Conservation (phyloP, 2,888 invertebrate genomes). For the Rhagonycha lutea region DNA sequence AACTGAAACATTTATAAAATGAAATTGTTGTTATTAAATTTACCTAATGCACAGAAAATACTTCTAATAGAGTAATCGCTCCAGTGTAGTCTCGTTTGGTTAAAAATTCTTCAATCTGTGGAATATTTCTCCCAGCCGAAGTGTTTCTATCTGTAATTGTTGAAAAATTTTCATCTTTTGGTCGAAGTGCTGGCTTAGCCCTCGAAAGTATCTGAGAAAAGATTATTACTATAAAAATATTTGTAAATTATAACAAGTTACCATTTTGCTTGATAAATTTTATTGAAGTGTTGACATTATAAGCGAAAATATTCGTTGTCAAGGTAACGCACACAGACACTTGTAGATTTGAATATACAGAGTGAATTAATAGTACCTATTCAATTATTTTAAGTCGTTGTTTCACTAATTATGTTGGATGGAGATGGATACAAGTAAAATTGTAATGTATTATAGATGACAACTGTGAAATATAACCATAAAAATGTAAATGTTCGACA, state of each 20-base stretch:
- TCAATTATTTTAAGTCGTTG: too few species aligned
- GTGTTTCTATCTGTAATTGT: conserved; percentile 35
- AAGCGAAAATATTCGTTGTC: not conserved
- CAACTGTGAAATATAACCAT: too few species aligned
- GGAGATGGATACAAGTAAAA: too few species aligned
- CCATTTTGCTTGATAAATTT: conserved; percentile 7
- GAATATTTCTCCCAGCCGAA: conserved; percentile 59
- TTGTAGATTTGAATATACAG: not conserved
- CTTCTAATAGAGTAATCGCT: conserved; percentile 90
- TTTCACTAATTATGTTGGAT: too few species aligned
- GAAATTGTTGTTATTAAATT: not conserved
- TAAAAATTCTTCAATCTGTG: conserved; percentile 89
- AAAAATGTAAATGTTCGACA: too few species aligned
- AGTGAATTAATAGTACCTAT: too few species aligned
- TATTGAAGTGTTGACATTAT: not conserved
- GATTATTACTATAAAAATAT: not conserved
- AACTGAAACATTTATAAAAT: conserved; percentile 54
- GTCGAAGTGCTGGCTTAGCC: conserved; percentile 74
- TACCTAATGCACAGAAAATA: conserved; percentile 49
- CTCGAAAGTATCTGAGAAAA: conserved; percentile 76
- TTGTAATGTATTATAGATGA: too few species aligned
- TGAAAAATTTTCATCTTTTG: conserved; percentile 48
- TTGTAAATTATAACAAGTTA: not conserved
- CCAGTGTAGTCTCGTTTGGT: conserved; percentile 91
- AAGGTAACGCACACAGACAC: not conserved